Conservation (phyloP, 2,113 vertebrate species). For the Mobula hypostoma region DNA sequence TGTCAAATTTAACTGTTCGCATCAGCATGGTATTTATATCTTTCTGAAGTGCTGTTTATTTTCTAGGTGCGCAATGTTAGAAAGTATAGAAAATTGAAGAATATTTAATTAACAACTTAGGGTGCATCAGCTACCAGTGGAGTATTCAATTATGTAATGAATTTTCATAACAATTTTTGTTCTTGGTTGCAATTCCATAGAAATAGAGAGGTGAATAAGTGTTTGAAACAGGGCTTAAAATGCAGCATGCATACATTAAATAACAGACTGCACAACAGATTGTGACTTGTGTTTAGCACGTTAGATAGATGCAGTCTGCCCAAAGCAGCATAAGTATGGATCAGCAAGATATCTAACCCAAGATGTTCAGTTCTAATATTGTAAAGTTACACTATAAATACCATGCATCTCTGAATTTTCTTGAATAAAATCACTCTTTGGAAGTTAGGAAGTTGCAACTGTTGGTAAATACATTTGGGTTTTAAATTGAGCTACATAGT, state of each 20-base stretch:
- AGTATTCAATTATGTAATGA: not conserved
- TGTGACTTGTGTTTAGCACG: constrained; percentile 25
- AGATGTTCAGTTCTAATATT: not conserved
- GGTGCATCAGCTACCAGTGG: not conserved
- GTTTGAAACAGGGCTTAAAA: not conserved
- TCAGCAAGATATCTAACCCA: not conserved
- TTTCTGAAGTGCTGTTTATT: not conserved
- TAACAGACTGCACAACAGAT: constrained; percentile 30
- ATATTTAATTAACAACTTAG: not conserved
- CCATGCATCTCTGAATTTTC: not conserved
- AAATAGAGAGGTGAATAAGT: not conserved
- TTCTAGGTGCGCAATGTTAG: not conserved
- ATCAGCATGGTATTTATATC: not conserved
- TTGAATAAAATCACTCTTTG: not conserved
- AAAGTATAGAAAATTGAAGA: not conserved
- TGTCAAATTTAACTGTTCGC: not conserved
- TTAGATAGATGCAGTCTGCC: not conserved
- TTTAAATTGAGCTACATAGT: too few relatives aligned
- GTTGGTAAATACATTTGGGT: not conserved
- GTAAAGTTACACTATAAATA: not conserved
- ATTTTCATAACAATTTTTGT: not conserved
- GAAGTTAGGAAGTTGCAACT: not conserved
- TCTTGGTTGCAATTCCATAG: not conserved
- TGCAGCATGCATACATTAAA: not conserved
- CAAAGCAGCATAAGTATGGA: not conserved